Base-by-base conservation (phyloP, 1,140 invertebrate genomes). In the Drosophila azteca region DNA sequence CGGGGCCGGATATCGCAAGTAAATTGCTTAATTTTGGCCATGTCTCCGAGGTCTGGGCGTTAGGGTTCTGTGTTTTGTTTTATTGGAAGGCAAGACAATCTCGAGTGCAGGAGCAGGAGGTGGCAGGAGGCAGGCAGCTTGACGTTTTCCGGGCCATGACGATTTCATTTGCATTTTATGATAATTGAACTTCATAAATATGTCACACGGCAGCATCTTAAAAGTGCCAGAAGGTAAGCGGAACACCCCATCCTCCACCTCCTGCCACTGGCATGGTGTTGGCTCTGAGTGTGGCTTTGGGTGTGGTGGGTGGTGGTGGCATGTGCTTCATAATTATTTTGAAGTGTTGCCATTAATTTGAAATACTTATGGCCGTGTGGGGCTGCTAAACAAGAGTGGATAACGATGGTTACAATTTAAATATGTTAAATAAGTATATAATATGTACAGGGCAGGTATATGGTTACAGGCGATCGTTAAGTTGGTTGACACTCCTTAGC, bases 131-230 rank as follows among this genome's bases (percentile, higher is more conserved):
- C 46, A 24, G 39, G 52, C 62, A 82, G 71, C 75, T 89, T 89
- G 85, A 89, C 84, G 85, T 80, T 90, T 84, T 84, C 84, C 46
- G 67, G 69, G 84, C 65, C 81, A 89, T 89, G 84, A 89, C 85
- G 85, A 89, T 89, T 89, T 89, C 85, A 89, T 89, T 89, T 84
- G 84, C 84, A 89, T 89, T 89, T 89, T 89, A 89, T 89, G 84
- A 90, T 89, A 89, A 89, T 89, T 89, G 85, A 84, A 89, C 84
- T 84, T 89, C 74, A 89, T 89, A 89, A 89, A 89, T 89, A 89
- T 88, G 83, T 88, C 85, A 88, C 67, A 11, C 35, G 76, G 52
- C 84, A 88, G 77, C 83, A 89, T 88, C 83, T 79, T 89, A 88
- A 88, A 88, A 88, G 79, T 88, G 83, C 79, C 83, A 88, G 64